Percentiles rank a stretch among this genome's conserved stretches.
phyloP scores from a whole-genome alignment of 1,140 invertebrate species.

The Papilio glaucus region DNA sequence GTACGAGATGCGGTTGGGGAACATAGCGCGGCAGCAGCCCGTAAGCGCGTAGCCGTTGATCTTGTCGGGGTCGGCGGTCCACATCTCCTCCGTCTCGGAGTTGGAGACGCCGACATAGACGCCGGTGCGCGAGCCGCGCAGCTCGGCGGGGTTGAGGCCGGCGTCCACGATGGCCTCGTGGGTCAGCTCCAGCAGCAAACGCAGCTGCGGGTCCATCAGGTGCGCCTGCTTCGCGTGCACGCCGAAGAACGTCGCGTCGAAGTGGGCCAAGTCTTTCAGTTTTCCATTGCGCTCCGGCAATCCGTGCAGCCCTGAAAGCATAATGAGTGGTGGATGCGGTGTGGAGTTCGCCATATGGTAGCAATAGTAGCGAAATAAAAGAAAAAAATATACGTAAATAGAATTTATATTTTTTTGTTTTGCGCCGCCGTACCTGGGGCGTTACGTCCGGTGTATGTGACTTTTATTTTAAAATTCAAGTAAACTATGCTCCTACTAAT shows the following conservation, averaged over 20 bases:
- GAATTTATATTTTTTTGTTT: constrained; percentile 24
- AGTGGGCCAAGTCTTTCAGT: constrained; percentile 93
- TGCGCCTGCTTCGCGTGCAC: constrained; percentile 97
- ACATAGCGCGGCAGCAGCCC: constrained; percentile 97
- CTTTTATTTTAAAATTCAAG: no score
- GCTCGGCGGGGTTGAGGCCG: constrained; percentile 90
- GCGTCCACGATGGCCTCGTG: constrained; percentile 98
- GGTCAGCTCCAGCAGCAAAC: constrained; percentile 95
- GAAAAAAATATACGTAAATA: no score
- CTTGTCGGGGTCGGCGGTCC: constrained; percentile 88
- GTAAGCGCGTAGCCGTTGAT: constrained; percentile 96
- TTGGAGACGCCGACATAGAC: constrained; percentile 95
- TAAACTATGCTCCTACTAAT: no score
- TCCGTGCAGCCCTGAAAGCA: constrained; percentile 86
- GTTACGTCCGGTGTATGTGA: no score
- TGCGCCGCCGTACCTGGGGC: no score
- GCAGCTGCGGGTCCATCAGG: constrained; percentile 97
- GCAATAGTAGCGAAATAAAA: no score
- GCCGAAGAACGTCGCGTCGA: constrained; percentile 97
- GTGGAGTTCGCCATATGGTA: neutral
- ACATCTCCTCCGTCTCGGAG: constrained; percentile 93
- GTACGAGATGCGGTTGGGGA: constrained; percentile 97
- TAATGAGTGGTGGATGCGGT: neutral
- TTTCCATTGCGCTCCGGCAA: constrained; percentile 94
- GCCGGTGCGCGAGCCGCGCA: constrained; percentile 94